Base-by-base conservation (phyloP, 2,113 vertebrate species). In the Nothobranchius furzeri region DNA sequence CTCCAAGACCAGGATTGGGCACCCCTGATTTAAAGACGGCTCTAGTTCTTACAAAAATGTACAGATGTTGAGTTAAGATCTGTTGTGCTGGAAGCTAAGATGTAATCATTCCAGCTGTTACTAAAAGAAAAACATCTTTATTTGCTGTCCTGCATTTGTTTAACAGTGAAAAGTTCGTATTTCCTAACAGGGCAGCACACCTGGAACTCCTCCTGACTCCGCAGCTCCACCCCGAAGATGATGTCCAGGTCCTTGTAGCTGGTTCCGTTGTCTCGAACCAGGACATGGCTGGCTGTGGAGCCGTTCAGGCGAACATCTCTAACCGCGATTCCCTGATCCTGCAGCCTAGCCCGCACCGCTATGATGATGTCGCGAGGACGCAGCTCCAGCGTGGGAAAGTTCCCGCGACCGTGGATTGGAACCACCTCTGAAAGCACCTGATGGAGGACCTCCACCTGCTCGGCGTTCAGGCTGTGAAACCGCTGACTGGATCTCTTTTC, bases 241-340 rank as follows among this genome's bases (percentile, higher is more conserved):
- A 99, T 93, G 83, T 99, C 97, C 64, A 99, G 89, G 85, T 99
- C 98, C 73, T 98, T 99, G 85, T 96, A 98, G 70, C 89, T 95
- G 40, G 95, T 96, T 42, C 96, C 95, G 3, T 92, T 97, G 86
- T 95, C 95, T 60, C 93, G 89, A 30, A 96, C 94, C 0, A 99
- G 93, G 79, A 99, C 93, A 83, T 98, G 96, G 70, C 96, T 98
- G 54, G 98, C 98, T 2, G 95, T 97, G 11, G 98, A 99, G 52
- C 97, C 98, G 0, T 99, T 99, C 62, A 99, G 83, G 50, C 98
- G 95, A 15, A 96, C 91, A 73, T 99, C 97, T 64, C 93, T 87
- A 2, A 99, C 91, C 0, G 65, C 75, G 80, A 99, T 99, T 9
- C 94, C 92, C 81, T 97, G 95, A 53, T 92, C 85, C 73, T 90